These are phyloP conservation scores for Alosa sapidissima DNA, from an alignment of 2,797 vertebrate species.

Conservation along the genomic window DNA sequence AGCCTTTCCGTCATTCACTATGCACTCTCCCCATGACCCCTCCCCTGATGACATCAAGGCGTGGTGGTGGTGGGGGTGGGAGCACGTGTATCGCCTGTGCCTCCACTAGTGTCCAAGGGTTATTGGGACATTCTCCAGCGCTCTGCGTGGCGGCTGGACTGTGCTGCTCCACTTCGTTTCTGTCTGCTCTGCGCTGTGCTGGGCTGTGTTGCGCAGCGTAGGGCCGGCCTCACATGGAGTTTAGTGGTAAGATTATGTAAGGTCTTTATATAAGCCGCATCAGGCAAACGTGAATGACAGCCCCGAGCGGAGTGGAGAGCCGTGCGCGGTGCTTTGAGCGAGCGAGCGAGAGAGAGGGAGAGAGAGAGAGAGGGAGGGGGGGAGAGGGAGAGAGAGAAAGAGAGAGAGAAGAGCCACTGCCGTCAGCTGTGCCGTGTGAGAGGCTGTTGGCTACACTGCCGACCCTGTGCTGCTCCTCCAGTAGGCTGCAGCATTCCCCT, in stretches of 20 bases:
- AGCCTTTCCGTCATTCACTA: too few relatives aligned
- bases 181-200: not conserved
- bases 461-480: conserved; percentile 53
- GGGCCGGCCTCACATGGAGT: conserved; percentile 70
- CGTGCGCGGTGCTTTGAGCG: not conserved
- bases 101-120: conserved; percentile 58
- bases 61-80: not conserved
- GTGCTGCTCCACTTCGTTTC: conserved; percentile 38
- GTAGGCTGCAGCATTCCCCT: conserved; percentile 55
- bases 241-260: conserved; percentile 79
- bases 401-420: conserved; percentile 46
- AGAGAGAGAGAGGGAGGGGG: too few relatives aligned
- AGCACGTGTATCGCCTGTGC: conserved; percentile 59
- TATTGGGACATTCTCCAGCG: conserved; percentile 66
- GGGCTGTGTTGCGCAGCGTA: not conserved
- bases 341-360: not conserved
- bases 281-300: conserved; percentile 69
- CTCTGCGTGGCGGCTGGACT: conserved; percentile 63
- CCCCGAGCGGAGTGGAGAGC: conserved; percentile 25
- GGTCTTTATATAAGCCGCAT: conserved; percentile 77
- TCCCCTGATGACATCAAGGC: too few relatives aligned
- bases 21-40: too few relatives aligned
- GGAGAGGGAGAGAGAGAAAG: not conserved
- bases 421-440: conserved; percentile 44
- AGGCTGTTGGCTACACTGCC: conserved; percentile 27